Base-by-base conservation (phyloP, 1,140 invertebrate species). In the Sycophaga agraensis region DNA sequence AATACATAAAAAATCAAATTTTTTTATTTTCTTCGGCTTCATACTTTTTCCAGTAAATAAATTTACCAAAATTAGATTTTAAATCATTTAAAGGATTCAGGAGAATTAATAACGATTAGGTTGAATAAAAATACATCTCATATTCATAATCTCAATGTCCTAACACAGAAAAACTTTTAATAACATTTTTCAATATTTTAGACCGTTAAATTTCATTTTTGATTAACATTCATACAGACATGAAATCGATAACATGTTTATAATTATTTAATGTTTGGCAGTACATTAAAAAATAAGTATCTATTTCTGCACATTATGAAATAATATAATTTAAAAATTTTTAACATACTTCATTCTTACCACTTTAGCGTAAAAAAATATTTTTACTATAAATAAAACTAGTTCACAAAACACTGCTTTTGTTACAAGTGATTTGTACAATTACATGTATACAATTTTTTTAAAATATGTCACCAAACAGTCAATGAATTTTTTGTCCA, bases 121-220 rank as follows among this genome's bases (percentile, higher is more conserved):
- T 22, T 43, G 56, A 56, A 43, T 56, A 24, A 26, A 63, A 63
- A 56, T 56, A 56, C 56, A 56, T 50, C 53, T 63, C 37, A n/a
- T 31, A 4, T 50, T 56, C 51, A 56, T 56, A 56, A 40, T 63
- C 35, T 26, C n/a, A n/a, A n/a, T n/a, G n/a, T n/a, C n/a, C n/a
- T n/a, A n/a, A n/a, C n/a, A n/a, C n/a, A n/a, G n/a, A n/a, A 22
- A 56, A n/a, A 48, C 19, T 46, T 49, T 42, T 35, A 26, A 49
- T 50, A 42, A 62, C 53, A 62, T 31, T 48, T 31, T 40, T 31
- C 53, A 55, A 48, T 31, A 56, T n/a, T n/a, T n/a, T n/a, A n/a
- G n/a, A n/a, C n/a, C n/a, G n/a, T n/a, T n/a, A n/a, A n/a, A n/a
- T n/a, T n/a, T n/a, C n/a, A n/a, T n/a, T n/a, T n/a, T n/a, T n/a